Evolutionary conservation across 2,797 vertebrate species (phyloP).

Genomic region (Siniperca scherzeri): DNA sequence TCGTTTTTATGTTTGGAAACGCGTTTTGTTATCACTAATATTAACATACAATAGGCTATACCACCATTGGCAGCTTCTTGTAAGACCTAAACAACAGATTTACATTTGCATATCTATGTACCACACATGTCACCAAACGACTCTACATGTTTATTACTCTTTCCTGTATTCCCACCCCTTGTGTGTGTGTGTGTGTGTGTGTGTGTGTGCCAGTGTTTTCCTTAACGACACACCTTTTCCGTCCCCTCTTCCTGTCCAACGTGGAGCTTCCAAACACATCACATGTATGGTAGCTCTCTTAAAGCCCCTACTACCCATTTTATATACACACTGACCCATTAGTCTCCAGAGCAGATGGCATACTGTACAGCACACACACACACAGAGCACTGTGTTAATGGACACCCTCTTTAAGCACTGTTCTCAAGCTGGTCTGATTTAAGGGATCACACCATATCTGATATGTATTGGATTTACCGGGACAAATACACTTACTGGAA

Average conservation of each 20-base stretch:
- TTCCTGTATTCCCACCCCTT: neutral
- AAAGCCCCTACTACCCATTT: constrained; percentile 65
- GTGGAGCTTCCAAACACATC: constrained; percentile 66
- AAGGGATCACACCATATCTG: constrained; percentile 45
- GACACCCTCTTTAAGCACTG: constrained; percentile 55
- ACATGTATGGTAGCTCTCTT: constrained; percentile 51
- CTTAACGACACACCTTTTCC: constrained; percentile 67
- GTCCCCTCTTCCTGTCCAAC: constrained; percentile 73
- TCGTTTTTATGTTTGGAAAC: neutral
- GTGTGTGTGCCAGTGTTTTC: constrained; percentile 20
- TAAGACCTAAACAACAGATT: neutral
- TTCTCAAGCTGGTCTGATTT: constrained; percentile 54
- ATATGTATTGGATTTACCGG: constrained; percentile 33
- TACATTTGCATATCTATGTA: neutral
- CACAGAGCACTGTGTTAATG: constrained; percentile 53
- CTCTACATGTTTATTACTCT: neutral
- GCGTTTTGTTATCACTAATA: neutral
- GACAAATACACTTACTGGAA: constrained; percentile 43
- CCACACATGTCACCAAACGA: neutral
- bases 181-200: constrained; percentile 9
- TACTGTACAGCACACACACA: constrained; percentile 36
- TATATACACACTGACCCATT: constrained; percentile 55
- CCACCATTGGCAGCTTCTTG: neutral
- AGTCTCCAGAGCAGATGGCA: constrained; percentile 68
- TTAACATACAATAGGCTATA: neutral